phyloP scores from a whole-genome alignment of 2,797 vertebrate species.

The Pangasius sanitwongsei region DNA sequence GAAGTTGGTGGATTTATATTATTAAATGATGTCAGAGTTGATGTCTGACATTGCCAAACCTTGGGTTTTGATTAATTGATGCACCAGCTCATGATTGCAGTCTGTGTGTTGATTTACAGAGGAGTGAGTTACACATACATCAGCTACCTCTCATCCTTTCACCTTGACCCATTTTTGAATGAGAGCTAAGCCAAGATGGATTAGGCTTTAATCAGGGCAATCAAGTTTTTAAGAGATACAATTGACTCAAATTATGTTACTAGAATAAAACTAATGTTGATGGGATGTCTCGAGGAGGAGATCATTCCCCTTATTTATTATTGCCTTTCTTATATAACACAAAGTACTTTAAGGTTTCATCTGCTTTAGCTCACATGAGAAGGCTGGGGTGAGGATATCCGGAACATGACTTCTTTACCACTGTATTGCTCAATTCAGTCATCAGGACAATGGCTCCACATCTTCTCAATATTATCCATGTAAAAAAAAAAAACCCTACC shows the following conservation, averaged over 20 bases:
- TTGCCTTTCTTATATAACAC: background rate
- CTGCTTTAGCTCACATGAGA: background rate
- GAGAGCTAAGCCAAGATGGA: slow-evolving; percentile 4
- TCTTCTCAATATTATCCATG: background rate
- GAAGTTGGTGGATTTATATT: background rate
- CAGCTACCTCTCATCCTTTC: slow-evolving; percentile 24
- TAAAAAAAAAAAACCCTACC: background rate
- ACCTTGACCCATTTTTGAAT: slow-evolving; percentile 19
- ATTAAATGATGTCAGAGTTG: background rate
- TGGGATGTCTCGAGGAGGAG: too few relatives aligned
- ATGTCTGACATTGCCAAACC: background rate
- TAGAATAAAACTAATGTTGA: background rate
- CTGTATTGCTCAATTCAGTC: background rate
- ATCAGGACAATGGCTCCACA: background rate
- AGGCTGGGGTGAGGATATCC: background rate
- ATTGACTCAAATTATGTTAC: background rate
- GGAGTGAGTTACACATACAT: background rate
- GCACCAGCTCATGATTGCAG: background rate
- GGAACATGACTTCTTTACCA: background rate
- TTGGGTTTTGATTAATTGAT: background rate
- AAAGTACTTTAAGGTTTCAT: slow-evolving; percentile 4
- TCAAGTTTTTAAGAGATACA: slow-evolving; percentile 2
- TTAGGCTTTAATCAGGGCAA: slow-evolving; percentile 3
- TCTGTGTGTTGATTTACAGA: background rate
- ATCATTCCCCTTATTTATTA: background rate